A percentile compares a stretch with the other conserved stretches of the same genome.
These are phyloP conservation scores for Tetranychus urticae DNA, from an alignment of 1,140 invertebrate genomes.

Conservation along the genomic window DNA sequence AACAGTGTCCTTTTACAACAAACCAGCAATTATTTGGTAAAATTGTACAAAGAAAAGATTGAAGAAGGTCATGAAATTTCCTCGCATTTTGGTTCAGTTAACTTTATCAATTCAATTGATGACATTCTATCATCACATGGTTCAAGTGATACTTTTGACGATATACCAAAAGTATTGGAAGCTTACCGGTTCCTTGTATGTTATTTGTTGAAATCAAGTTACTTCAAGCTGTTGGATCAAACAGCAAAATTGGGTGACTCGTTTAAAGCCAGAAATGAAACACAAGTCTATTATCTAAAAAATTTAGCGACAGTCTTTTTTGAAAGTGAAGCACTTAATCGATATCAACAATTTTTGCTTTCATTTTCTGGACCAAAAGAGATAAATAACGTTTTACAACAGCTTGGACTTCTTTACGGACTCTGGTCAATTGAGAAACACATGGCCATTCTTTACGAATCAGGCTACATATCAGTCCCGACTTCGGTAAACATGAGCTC, in stretches of 20 bases:
- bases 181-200: slow-evolving; percentile 58
- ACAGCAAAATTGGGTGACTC: slow-evolving; percentile 28
- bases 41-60: slow-evolving; percentile 20
- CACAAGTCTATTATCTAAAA: slow-evolving; percentile 55
- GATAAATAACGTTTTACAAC: slow-evolving; percentile 5
- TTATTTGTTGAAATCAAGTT: slow-evolving; percentile 38
- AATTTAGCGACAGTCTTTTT: slow-evolving; percentile 49
- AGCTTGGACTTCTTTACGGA: slow-evolving; percentile 13
- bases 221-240: slow-evolving; percentile 30
- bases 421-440: slow-evolving; percentile 16
- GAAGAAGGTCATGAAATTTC: neutral
- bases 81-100: slow-evolving; percentile 35
- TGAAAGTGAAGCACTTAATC: slow-evolving; percentile 21
- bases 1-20: slow-evolving; percentile 86
- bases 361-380: neutral
- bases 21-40: slow-evolving; percentile 64
- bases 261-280: slow-evolving; percentile 50
- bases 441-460: slow-evolving; percentile 8
- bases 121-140: slow-evolving; percentile 14
- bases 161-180: slow-evolving; percentile 33
- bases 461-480: slow-evolving; percentile 19
- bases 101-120: slow-evolving; percentile 29
- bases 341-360: slow-evolving; percentile 1
- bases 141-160: slow-evolving; percentile 16
- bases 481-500: neutral